Percentiles rank a stretch among this genome's conserved stretches.
Conservation (phyloP, 1,140 invertebrate genomes). For the Zaprionus tsacasi region DNA sequence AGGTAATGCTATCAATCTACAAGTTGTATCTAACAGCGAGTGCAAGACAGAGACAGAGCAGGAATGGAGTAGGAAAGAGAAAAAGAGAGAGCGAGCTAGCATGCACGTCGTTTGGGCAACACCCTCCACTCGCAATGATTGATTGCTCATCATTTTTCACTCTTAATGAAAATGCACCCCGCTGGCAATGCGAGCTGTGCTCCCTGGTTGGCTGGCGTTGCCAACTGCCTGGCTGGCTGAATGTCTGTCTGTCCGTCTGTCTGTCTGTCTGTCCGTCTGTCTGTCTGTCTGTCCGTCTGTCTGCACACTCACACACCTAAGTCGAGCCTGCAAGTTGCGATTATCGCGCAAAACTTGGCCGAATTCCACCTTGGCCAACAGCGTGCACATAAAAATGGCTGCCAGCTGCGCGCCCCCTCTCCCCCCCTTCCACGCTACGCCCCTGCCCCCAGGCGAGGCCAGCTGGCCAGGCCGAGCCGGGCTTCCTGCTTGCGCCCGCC, state of each 20-base stretch:
- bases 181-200: constrained; percentile 77
- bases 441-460: constrained; percentile 31
- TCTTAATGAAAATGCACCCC: constrained; percentile 85
- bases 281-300: constrained; percentile 12
- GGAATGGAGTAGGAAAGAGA: constrained; percentile 17
- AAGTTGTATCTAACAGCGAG: constrained; percentile 68
- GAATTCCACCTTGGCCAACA: constrained; percentile 70
- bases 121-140: constrained; percentile 83
- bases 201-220: constrained; percentile 42
- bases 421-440: neutral
- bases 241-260: constrained; percentile 11
- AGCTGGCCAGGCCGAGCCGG: constrained; percentile 36
- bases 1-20: constrained; percentile 83
- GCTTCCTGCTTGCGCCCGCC: constrained; percentile 37
- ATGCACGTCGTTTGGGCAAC: constrained; percentile 66
- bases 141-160: constrained; percentile 85
- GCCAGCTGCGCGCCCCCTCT: constrained; percentile 50
- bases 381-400: constrained; percentile 70
- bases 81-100: constrained; percentile 7
- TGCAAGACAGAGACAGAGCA: constrained; percentile 8
- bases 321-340: constrained; percentile 68
- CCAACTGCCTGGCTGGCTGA: constrained; percentile 36
- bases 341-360: constrained; percentile 77
- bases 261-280: constrained; percentile 19
- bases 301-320: constrained; percentile 57